Evolutionary conservation across 2,113 vertebrate genomes (phyloP).

Genomic region (Sylvia atricapilla): DNA sequence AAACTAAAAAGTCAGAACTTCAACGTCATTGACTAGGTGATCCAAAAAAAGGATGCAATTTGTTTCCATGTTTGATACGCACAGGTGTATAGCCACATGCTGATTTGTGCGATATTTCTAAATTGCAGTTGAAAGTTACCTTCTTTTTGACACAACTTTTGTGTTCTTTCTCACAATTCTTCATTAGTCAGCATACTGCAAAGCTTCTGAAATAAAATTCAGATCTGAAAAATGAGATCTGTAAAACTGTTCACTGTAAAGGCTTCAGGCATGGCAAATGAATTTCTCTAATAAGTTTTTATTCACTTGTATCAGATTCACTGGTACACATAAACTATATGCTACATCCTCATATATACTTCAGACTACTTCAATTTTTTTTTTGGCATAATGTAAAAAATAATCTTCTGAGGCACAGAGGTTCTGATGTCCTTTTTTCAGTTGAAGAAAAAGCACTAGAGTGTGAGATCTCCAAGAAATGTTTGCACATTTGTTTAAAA

Average conservation of each 20-base stretch:
- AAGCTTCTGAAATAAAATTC: constrained; percentile 61
- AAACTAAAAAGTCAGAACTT: constrained; percentile 54
- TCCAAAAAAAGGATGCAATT: constrained; percentile 44
- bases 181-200: constrained; percentile 42
- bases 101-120: not conserved
- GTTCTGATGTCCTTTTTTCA: not conserved
- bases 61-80: not conserved
- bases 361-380: not conserved
- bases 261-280: constrained; percentile 56
- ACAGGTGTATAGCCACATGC: not conserved
- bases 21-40: constrained; percentile 41
- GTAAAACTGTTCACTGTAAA: constrained; percentile 55
- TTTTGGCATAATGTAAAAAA: constrained; percentile 14
- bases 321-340: constrained; percentile 27
- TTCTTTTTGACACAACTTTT: not conserved
- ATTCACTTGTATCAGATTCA: constrained; percentile 58
- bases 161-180: constrained; percentile 1
- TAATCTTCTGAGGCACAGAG: not conserved
- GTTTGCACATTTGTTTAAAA: constrained; percentile 12
- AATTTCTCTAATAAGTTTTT: constrained; percentile 60
- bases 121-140: not conserved
- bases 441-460: not conserved
- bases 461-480: not conserved
- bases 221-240: constrained; percentile 67
- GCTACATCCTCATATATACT: constrained; percentile 28